A percentile compares a stretch with the other conserved stretches of the same genome.
These are phyloP conservation scores for Rhynchomys soricoides DNA, from an alignment of 2,113 vertebrate genomes.

Conservation along the genomic window DNA sequence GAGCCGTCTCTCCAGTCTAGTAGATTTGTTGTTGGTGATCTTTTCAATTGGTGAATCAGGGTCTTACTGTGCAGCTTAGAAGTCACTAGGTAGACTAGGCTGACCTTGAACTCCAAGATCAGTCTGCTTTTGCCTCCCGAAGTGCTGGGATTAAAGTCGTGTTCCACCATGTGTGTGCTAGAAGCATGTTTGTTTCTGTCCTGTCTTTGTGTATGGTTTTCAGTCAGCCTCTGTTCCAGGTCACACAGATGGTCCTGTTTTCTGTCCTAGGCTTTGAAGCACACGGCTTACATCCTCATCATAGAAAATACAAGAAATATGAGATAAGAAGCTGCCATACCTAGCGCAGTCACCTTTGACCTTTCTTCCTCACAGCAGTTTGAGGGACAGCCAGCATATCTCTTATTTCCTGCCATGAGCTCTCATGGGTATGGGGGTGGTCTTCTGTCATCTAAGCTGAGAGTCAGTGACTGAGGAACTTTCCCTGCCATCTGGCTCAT, in stretches of 20 bases:
- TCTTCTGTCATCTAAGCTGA: not conserved
- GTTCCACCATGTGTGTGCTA: not conserved
- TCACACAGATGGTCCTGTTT: no score
- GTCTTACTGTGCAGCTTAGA: not conserved
- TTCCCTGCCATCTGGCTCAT: not conserved
- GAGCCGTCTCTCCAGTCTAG: not conserved
- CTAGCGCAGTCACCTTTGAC: not conserved
- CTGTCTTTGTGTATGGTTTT: not conserved
- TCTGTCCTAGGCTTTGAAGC: not conserved
- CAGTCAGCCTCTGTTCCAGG: not conserved
- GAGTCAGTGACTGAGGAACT: not conserved
- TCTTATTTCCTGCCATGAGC: not conserved
- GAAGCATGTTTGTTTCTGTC: not conserved
- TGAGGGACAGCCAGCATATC: not conserved
- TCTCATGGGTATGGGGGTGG: not conserved
- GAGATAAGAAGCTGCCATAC: not conserved
- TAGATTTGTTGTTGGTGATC: not conserved
- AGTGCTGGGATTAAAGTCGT: not conserved
- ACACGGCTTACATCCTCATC: not conserved
- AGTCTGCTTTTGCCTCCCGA: not conserved
- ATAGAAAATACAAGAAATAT: not conserved
- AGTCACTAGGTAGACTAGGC: not conserved
- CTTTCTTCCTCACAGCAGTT: not conserved
- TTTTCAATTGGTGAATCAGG: not conserved
- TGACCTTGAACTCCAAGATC: not conserved